Percentiles rank a stretch among this genome's conserved stretches.
Conservation (phyloP, 1,140 invertebrate genomes). For the Trissolcus basalis region DNA sequence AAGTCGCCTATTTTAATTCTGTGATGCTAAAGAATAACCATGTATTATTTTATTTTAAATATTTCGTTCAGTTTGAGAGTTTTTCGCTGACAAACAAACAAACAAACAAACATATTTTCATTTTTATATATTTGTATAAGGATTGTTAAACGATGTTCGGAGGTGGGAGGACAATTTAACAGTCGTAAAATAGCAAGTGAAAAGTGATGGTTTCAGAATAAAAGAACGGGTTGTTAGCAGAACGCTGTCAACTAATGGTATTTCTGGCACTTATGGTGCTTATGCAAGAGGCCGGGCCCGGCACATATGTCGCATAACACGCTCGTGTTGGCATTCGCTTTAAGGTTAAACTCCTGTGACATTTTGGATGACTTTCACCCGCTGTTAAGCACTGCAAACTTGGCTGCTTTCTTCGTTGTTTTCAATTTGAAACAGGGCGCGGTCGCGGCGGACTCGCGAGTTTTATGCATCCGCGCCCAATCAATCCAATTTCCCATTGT, state of each 20-base stretch:
- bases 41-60: too few species aligned
- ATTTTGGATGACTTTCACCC: slow-evolving; percentile 63
- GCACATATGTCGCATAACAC: slow-evolving; percentile 61
- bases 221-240: slow-evolving; percentile 31
- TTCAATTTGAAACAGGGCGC: slow-evolving; percentile 57
- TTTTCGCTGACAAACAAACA: too few species aligned
- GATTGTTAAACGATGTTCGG: too few species aligned
- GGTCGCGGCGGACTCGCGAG: slow-evolving; percentile 35
- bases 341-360: slow-evolving; percentile 63
- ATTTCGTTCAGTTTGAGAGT: too few species aligned
- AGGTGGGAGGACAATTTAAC: not conserved
- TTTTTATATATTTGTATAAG: too few species aligned
- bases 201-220: slow-evolving; percentile 44
- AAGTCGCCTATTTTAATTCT: too few species aligned
- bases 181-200: slow-evolving; percentile 7
- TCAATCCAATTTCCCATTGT: too few species aligned
- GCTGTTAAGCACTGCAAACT: slow-evolving; percentile 53
- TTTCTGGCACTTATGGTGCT: slow-evolving; percentile 59
- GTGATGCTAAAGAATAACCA: too few species aligned
- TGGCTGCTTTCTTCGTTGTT: slow-evolving; percentile 60
- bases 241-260: slow-evolving; percentile 56
- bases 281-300: slow-evolving; percentile 59
- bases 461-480: slow-evolving; percentile 22
- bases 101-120: too few species aligned
- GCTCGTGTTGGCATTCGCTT: slow-evolving; percentile 58